These are phyloP conservation scores for Torymus auratus DNA, from an alignment of 2,888 invertebrate genomes.

Conservation along the genomic window DNA sequence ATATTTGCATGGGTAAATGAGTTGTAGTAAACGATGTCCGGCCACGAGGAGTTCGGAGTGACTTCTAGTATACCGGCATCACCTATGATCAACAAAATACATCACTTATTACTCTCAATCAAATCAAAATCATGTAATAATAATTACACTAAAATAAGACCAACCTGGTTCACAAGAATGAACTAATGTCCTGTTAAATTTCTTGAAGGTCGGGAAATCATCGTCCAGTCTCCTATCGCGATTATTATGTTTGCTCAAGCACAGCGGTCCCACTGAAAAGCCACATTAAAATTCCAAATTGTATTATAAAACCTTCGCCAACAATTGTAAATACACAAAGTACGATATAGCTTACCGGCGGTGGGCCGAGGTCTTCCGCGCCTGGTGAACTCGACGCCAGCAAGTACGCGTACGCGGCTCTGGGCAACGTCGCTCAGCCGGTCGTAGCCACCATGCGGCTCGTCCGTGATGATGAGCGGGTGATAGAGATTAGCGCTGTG, in stretches of 20 bases:
- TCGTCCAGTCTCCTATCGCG: slow-evolving; percentile 88
- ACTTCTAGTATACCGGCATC: slow-evolving; percentile 86
- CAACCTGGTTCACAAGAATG: slow-evolving; percentile 83
- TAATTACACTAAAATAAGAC: neutral
- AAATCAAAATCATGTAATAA: too few relatives aligned
- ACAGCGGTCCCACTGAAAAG: slow-evolving; percentile 86
- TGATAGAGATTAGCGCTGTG: slow-evolving; percentile 91
- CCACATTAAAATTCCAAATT: neutral
- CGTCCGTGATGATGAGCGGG: slow-evolving; percentile 92
- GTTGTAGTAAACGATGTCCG: slow-evolving; percentile 94
- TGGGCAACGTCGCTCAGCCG: slow-evolving; percentile 84
- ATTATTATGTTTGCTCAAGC: slow-evolving; percentile 83
- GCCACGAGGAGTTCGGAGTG: slow-evolving; percentile 93
- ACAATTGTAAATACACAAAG: too few relatives aligned
- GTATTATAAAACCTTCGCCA: neutral
- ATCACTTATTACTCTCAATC: too few relatives aligned
- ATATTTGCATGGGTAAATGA: slow-evolving; percentile 95
- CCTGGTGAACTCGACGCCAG: slow-evolving; percentile 89
- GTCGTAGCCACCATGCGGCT: slow-evolving; percentile 89
- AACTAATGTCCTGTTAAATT: slow-evolving; percentile 87
- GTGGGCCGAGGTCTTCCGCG: slow-evolving; percentile 88
- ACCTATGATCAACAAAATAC: slow-evolving; percentile 72
- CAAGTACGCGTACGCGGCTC: slow-evolving; percentile 84
- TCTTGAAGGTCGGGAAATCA: slow-evolving; percentile 87
- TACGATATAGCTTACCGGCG: slow-evolving; percentile 78